Evolutionary conservation across 2,888 invertebrate species (phyloP), one percentile per base, ranked within the genome.

Genomic region (Volucella zonaria): DNA sequence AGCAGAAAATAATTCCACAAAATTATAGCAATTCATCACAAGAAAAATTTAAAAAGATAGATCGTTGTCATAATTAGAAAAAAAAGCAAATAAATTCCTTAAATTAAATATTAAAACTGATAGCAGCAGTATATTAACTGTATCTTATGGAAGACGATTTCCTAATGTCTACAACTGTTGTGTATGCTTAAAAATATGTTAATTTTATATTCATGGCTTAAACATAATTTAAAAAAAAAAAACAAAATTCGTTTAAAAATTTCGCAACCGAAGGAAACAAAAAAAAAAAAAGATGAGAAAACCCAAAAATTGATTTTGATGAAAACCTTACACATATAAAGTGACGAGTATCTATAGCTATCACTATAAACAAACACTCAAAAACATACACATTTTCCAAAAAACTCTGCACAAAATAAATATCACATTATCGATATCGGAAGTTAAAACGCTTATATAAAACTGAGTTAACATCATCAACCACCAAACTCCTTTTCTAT

Each of bases 121-220:
- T 15, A 49, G 14, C 8, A 40, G 45, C 23, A 6, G 56, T 10
- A 62, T 47, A 11, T 47, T 70, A n/a, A 14, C 40, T 52, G 38
- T 75, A 38, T 73, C 31, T 61, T 67, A 51, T 83, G 83, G 83
- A 83, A 83, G 83, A 83, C 83, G 61, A 75, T 67, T 75, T 76
- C 42, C 61, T 56, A 12, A 40, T 64, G 43, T 45, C 10, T 66
- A 31, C 42, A 52, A n/a, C 14, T 52, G 52, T 23, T 18, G 52
- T 42, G 4, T 43, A 31, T 31, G 0, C 31, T 31, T 31, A 31
- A 31, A 31, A 31, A 31, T 31, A 31, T 42, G n/a, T 52, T 52
- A 23, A 52, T 23, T 43, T 31, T 6, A 0, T 6, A 31, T 31
- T 6, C 0, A 31, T 31, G 31, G 6, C 31, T 31, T 31, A 31